Evolutionary conservation across 64 coral and sea anemone genomes (phyloP).

Genomic region (Catalaphyllia jardinei): DNA sequence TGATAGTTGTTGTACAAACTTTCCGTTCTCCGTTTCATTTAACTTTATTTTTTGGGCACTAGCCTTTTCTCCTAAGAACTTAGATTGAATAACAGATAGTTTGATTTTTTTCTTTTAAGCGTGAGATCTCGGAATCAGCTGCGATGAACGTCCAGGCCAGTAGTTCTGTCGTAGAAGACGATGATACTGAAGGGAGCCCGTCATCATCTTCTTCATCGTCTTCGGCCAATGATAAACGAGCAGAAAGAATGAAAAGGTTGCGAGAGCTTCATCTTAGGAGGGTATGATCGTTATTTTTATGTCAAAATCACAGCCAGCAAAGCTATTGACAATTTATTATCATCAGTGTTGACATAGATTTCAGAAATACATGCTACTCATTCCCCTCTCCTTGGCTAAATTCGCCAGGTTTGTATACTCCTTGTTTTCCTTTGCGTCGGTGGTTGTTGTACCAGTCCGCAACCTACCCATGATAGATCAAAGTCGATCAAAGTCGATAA

Average conservation of each 20-base stretch:
- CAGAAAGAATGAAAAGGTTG: constrained; percentile 90
- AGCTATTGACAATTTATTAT: no score
- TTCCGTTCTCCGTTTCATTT: neutral
- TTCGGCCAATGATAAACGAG: constrained; percentile 62
- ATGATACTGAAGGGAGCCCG: neutral
- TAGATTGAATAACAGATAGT: neutral
- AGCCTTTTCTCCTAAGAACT: neutral
- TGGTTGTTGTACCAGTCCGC: no score
- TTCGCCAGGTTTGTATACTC: no score
- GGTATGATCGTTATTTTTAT: constrained; percentile 13
- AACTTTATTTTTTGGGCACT: neutral
- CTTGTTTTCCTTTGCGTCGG: no score
- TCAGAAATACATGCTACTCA: no score
- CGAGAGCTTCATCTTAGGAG: constrained; percentile 89
- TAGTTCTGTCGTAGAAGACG: no score
- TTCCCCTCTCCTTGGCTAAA: no score
- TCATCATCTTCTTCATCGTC: constrained; percentile 50
- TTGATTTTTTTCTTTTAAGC: neutral
- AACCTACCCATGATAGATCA: no score
- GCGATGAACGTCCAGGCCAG: neutral
- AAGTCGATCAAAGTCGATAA: no score
- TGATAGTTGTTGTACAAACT: neutral
- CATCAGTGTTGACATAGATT: no score
- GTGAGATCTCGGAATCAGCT: neutral
- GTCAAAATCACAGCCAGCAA: no score